Percentiles rank a stretch among this genome's conserved stretches.
These are phyloP conservation scores for Cylas formicarius DNA, from an alignment of 1,140 invertebrate species.

Conservation along the genomic window DNA sequence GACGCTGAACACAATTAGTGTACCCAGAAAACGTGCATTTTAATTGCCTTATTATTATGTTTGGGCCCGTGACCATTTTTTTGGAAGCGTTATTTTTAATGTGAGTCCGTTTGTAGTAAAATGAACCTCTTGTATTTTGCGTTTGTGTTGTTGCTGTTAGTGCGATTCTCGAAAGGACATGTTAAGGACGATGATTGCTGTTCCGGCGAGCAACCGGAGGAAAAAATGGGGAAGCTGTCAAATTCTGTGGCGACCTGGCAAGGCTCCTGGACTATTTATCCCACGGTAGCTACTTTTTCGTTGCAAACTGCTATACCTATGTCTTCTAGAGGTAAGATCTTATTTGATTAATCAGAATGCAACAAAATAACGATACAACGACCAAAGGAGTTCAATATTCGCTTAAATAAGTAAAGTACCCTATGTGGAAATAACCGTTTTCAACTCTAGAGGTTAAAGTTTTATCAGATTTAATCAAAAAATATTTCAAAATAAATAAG, in stretches of 20 bases:
- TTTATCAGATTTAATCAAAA: not conserved
- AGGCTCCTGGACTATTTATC: conserved; percentile 23
- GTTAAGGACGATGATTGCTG: no score
- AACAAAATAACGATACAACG: not conserved
- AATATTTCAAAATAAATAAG: no score
- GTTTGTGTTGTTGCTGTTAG: no score
- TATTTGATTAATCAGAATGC: conserved; percentile 1
- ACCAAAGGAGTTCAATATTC: not conserved
- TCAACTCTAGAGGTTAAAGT: not conserved
- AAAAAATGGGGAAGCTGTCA: no score
- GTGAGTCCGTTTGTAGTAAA: no score
- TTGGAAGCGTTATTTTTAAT: no score
- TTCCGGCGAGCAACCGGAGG: no score
- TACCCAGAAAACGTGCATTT: conserved; percentile 17
- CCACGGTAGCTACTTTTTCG: conserved; percentile 27
- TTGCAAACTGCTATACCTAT: conserved; percentile 22
- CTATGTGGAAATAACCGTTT: not conserved
- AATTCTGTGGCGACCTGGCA: no score
- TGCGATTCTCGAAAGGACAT: conserved; percentile 1
- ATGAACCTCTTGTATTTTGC: no score
- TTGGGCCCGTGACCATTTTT: no score
- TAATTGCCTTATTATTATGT: no score
- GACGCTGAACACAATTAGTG: conserved; percentile 14
- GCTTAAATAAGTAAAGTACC: not conserved
- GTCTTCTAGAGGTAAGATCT: conserved; percentile 16